Evolutionary conservation across 1,140 invertebrate genomes (phyloP).

Genomic region (Amphibalanus amphitrite): DNA sequence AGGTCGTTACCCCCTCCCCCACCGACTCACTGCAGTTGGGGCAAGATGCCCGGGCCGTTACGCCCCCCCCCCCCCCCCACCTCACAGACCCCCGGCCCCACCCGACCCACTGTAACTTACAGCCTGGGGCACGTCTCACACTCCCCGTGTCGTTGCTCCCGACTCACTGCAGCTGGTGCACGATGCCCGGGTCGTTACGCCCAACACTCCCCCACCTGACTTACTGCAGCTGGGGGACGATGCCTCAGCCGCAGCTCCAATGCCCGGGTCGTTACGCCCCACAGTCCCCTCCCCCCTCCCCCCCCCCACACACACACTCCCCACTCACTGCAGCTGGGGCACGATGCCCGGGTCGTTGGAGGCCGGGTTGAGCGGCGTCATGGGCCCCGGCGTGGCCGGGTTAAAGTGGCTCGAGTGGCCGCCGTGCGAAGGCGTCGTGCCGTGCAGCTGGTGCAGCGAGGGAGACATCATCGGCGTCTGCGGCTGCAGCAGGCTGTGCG

Average conservation of each 20-base stretch:
- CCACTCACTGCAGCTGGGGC: slow-evolving; percentile 74
- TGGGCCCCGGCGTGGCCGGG: slow-evolving; percentile 47
- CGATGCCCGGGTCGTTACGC: too few relatives aligned
- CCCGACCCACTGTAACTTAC: neutral
- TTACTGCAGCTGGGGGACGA: too few relatives aligned
- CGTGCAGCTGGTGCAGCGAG: neutral
- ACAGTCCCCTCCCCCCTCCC: too few relatives aligned
- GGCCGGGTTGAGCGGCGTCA: slow-evolving; percentile 87
- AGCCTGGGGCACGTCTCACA: neutral
- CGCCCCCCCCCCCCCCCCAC: too few relatives aligned
- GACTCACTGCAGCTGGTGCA: too few relatives aligned
- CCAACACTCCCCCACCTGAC: too few relatives aligned
- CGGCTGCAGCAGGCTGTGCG: slow-evolving; percentile 59
- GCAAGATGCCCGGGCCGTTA: neutral
- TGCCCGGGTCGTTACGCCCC: too few relatives aligned
- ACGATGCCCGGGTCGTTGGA: slow-evolving; percentile 84
- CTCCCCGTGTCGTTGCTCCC: neutral
- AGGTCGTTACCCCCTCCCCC: too few relatives aligned
- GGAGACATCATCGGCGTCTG: slow-evolving; percentile 54
- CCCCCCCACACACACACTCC: neutral
- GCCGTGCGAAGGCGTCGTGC: neutral
- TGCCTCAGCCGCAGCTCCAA: too few relatives aligned
- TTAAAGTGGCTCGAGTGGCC: neutral
- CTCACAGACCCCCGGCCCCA: too few relatives aligned
- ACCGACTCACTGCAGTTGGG: neutral